These are phyloP conservation scores for Sebastes hubbsi DNA, from an alignment of 2,797 vertebrate genomes.

Conservation along the genomic window DNA sequence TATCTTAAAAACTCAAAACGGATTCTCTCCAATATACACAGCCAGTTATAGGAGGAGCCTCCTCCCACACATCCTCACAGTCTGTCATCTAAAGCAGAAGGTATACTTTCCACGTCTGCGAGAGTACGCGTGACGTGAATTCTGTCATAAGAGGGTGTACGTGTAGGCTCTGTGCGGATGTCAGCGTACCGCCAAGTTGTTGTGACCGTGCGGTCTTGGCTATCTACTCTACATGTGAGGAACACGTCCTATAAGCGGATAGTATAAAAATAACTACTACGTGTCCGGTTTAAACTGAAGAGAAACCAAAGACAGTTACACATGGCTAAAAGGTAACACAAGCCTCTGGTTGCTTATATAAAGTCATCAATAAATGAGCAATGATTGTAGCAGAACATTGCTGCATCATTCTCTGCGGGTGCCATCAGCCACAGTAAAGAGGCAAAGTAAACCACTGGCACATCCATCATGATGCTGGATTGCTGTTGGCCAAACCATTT, in stretches of 20 bases:
- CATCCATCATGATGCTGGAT: slow-evolving; percentile 21
- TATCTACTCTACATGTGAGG: not conserved
- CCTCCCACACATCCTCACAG: slow-evolving; percentile 1
- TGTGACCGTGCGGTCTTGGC: not conserved
- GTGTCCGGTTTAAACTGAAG: not conserved
- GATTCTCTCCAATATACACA: not conserved
- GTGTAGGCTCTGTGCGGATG: not conserved
- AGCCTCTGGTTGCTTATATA: slow-evolving; percentile 6
- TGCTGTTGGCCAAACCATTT: slow-evolving; percentile 9
- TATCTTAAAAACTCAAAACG: not conserved
- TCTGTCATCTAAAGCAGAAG: not conserved
- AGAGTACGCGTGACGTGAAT: too few relatives aligned
- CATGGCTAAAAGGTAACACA: slow-evolving; percentile 3
- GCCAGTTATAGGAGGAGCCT: not conserved
- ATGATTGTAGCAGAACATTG: slow-evolving; percentile 1
- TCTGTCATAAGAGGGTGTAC: not conserved
- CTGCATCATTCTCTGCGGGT: slow-evolving; percentile 3
- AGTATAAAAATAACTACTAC: not conserved
- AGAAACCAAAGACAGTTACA: slow-evolving; percentile 7
- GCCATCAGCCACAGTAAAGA: slow-evolving; percentile 9
- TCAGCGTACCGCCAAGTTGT: not conserved
- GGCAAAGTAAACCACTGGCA: slow-evolving; percentile 43
- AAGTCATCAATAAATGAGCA: slow-evolving; percentile 9
- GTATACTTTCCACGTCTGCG: too few relatives aligned
- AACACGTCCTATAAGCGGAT: not conserved